Percentiles rank a stretch among this genome's conserved stretches.
These are phyloP conservation scores for Neotragus moschatus DNA, from an alignment of 2,113 vertebrate genomes.

Conservation along the genomic window DNA sequence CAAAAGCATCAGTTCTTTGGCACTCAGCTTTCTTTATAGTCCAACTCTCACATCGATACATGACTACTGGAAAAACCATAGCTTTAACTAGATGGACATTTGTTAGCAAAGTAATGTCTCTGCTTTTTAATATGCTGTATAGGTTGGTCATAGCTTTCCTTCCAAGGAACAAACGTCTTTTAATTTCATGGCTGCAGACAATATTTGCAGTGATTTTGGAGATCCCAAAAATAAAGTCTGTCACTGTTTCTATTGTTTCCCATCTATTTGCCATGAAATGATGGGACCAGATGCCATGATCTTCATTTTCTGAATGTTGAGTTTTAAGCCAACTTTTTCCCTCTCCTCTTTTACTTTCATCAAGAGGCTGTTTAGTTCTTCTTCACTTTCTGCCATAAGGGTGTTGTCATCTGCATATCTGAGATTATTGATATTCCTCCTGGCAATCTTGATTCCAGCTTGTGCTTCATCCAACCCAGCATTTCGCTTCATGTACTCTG, in stretches of 20 bases:
- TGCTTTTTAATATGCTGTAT: not conserved
- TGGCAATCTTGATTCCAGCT: not conserved
- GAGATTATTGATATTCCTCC: not conserved
- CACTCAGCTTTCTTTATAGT: not conserved
- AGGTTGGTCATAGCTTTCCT: not conserved
- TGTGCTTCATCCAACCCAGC: not conserved
- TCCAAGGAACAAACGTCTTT: not conserved
- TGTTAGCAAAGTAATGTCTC: not conserved
- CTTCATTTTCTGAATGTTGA: not conserved
- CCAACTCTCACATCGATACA: not conserved
- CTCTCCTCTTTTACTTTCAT: not conserved
- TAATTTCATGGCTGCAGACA: not conserved
- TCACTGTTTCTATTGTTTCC: not conserved
- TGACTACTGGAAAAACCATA: not conserved
- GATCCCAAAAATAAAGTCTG: not conserved
- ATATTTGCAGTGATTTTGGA: not conserved
- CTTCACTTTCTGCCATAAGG: not conserved
- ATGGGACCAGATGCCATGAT: not conserved
- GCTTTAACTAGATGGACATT: not conserved
- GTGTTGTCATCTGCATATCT: not conserved
- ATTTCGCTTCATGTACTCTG: not conserved
- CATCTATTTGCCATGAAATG: not conserved
- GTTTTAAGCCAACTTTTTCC: not conserved
- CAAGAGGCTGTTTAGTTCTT: not conserved
- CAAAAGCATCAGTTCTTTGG: not conserved